Base-by-base conservation (phyloP, 2,888 invertebrate genomes). In the Amphipyra berbera region DNA sequence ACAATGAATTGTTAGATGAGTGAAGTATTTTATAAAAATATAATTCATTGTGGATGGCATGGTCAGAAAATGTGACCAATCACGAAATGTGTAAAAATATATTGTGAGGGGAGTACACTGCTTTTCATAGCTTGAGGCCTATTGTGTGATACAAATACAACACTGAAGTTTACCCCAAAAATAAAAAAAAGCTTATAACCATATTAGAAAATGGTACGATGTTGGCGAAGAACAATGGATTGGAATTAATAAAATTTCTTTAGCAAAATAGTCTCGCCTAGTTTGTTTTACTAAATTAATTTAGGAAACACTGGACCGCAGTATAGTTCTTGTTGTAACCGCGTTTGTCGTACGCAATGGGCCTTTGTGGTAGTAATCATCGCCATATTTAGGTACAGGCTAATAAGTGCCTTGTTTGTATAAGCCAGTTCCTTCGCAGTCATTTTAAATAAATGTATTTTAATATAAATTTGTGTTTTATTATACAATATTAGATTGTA, bases 361-460 rank as follows among this genome's bases (percentile, higher is more conserved):
- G 48, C 46, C 52, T 61, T 48, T 30, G 33, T 45, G 48, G 35
- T 50, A 56, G 37, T 57, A 49, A 30, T 57, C 47, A 67, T 70
- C 76, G 83, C 83, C 86, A 85, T 86, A 83, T 76, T 53, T 69
- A 77, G 78, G 59, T 81, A 79, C 78, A 82, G 86, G 85, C 86
- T 57, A 71, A 61, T 52, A 58, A 73, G 88, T 91, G 91, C 92
- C 92, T 91, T 90, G 54, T 69, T 49, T 85, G 6, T 76, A 64
- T 89, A 90, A 88, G 88, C 77, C 79, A 88, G 87, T 89, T 90
- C 88, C 87, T 89, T 88, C 82, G 76, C 82, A 92, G 91, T 90
- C 89, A 91, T 88, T 90, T 89, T 87, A 86, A 79, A 73, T 84
- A 84, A 86, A 91, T 83, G 59, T 90, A 88, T 91, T 92, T 90